Percentiles rank a stretch among this genome's conserved stretches.
Evolutionary conservation across 2,888 invertebrate species (phyloP).

Genomic region (Meghimatium bilineatum): DNA sequence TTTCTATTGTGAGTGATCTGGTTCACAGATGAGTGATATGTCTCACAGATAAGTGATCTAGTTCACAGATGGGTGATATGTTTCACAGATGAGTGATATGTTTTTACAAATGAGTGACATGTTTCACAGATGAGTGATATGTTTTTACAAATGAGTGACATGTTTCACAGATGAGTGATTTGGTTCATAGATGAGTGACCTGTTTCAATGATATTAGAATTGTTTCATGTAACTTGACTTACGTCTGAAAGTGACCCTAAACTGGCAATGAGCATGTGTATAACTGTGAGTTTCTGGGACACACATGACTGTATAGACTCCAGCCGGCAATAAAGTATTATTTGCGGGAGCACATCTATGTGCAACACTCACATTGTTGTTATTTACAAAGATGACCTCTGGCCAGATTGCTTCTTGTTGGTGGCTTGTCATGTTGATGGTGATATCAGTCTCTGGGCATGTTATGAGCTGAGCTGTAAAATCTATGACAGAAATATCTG

Average conservation of each 20-base stretch:
- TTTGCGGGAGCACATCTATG: constrained; percentile 52
- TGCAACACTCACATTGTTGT: constrained; percentile 48
- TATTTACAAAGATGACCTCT: constrained; percentile 53
- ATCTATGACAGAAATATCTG: constrained; percentile 38
- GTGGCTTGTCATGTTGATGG: constrained; percentile 41
- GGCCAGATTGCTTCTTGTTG: constrained; percentile 51
- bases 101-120: no score
- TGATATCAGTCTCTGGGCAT: constrained; percentile 52
- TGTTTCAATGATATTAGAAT: no score
- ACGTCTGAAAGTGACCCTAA: constrained; percentile 41
- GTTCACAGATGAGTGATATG: no score
- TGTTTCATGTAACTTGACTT: background rate
- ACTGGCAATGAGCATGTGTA: constrained; percentile 49
- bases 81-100: no score
- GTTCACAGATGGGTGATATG: no score
- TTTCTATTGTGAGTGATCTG: no score
- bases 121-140: no score
- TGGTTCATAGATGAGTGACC: no score
- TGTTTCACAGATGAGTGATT: no score
- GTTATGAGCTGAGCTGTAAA: constrained; percentile 43
- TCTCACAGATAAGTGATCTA: no score
- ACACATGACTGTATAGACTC: constrained; percentile 53
- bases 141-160: no score
- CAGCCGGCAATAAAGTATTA: constrained; percentile 52
- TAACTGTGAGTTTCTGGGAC: constrained; percentile 43